A percentile compares a stretch with the other conserved stretches of the same genome.
Conservation (phyloP, 2,797 vertebrate species). For the Poliocrania exsul region DNA sequence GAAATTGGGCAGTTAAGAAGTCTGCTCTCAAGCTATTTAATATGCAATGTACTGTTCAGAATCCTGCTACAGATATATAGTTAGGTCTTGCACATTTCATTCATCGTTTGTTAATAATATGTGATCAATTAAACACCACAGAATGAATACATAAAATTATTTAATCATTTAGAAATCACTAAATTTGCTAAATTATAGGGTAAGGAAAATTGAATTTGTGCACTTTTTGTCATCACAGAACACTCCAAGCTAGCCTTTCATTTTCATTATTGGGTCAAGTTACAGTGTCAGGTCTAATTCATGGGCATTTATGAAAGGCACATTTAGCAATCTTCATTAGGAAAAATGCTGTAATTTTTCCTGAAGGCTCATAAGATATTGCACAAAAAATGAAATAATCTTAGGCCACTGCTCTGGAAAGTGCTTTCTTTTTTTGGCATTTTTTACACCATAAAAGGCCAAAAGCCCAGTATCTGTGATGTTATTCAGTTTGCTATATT, state of each 20-base stretch:
- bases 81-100: not conserved
- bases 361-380: not conserved
- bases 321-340: not conserved
- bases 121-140: not conserved
- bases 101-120: not conserved
- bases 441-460: not conserved
- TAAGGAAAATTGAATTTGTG: constrained; percentile 6
- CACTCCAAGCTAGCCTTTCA: not conserved
- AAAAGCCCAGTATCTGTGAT: constrained; percentile 1
- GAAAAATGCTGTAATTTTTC: constrained; percentile 1
- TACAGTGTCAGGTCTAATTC: not conserved
- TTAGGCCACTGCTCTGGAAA: not conserved
- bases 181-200: not conserved
- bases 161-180: constrained; percentile 11
- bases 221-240: not conserved
- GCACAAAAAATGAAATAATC: not conserved
- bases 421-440: not conserved
- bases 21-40: not conserved
- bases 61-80: not conserved
- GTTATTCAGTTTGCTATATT: constrained; percentile 1
- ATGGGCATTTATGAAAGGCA: not conserved
- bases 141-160: not conserved
- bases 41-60: not conserved
- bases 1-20: not conserved
- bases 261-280: not conserved